Base-by-base conservation (phyloP, 2,797 vertebrate genomes). In the Argyrosomus regius region DNA sequence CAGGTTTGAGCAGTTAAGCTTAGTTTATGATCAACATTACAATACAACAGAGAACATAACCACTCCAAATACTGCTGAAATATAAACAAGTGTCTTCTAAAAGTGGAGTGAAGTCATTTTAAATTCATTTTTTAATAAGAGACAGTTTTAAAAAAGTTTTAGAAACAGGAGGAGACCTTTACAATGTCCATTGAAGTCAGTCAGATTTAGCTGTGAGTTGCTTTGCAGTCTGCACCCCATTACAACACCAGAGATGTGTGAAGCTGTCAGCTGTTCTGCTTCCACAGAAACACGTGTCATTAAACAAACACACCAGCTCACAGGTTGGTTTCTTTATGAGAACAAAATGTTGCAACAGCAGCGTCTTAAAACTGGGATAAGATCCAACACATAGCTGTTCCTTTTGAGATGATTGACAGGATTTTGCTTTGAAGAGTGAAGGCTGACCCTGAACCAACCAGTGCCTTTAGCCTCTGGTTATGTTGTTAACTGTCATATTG, bases 271-370 rank as follows among this genome's bases (percentile, higher is more conserved):
- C 24, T 22, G 31, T 49, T 53, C 35, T 35, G 28, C 35, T 18
- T 31, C 57, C 24, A 14, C n/a, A 22, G 18, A 4, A 48, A 26
- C 41, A 20, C 18, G 20, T 7, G 2, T 57, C 66, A 63, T 58
- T 31, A 61, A 66, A 22, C 46, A 78, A 72, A 60, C 35, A 60
- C 17, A n/a, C 28, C 58, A n/a, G 20, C 35, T 39, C 35, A 41
- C 13, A 35, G 24, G 41, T 26, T 24, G 48, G 18, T 24, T 24
- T 39, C 7, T 66, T 8, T n/a, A 14, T 31, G 49, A 31, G 18
- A 65, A 39, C 3, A 50, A 6, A 20, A 65, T 11, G n/a, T n/a
- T 35, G 18, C 24, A 39, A 52, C 48, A 8, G 10, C 26, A 65
- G 2, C 20, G 61, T 63, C 45, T 20, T 48, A 26, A 16, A 49